Percentiles rank a stretch among this genome's conserved stretches.
phyloP scores from a whole-genome alignment of 2,888 invertebrate genomes.

The Vesta saturnalis region DNA sequence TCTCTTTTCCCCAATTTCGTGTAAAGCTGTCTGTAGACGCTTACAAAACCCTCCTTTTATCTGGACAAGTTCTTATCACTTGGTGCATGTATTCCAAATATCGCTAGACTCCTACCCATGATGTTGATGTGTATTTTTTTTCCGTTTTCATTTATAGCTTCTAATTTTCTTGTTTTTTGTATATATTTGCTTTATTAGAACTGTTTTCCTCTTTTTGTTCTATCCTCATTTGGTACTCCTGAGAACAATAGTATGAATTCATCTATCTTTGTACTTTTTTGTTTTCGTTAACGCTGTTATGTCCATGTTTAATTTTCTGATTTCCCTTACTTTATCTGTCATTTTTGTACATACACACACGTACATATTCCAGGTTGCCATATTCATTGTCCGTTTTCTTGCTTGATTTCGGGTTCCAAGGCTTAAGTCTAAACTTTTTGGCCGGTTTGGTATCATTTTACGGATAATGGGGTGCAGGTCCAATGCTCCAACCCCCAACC shows the following conservation, averaged over 20 bases:
- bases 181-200: not conserved
- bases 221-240: not conserved
- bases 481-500: not conserved
- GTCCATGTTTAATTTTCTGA: not conserved
- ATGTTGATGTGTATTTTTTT: not conserved
- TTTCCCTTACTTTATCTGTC: not conserved
- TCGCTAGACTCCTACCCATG: not conserved
- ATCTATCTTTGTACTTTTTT: no score
- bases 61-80: no score
- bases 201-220: not conserved
- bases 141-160: not conserved
- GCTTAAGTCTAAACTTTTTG: not conserved
- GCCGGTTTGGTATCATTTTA: not conserved
- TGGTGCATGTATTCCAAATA: no score
- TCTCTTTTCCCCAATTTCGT: not conserved
- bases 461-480: not conserved
- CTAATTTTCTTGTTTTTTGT: not conserved
- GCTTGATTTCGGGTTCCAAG: not conserved
- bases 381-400: not conserved
- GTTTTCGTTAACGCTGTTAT: not conserved
- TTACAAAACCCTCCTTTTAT: not conserved
- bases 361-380: not conserved
- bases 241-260: no score
- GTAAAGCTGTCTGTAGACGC: not conserved
- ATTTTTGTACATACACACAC: not conserved